Base-by-base conservation (phyloP, 2,113 vertebrate species). In the Epinephelus cyanopodus region DNA sequence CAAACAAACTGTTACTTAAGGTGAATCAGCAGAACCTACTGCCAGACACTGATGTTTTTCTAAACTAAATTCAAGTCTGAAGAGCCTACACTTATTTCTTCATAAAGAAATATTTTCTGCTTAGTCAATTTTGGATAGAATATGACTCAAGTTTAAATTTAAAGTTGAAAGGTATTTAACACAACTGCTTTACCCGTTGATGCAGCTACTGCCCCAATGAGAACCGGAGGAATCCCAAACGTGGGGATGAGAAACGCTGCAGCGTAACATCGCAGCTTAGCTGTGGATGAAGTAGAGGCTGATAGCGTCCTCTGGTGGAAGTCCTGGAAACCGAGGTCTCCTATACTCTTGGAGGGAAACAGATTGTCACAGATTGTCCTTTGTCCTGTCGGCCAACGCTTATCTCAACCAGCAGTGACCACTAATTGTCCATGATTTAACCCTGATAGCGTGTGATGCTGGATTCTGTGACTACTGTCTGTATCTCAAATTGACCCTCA, bases 231-330 rank as follows among this genome's bases (percentile, higher is more conserved):
- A 21, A 96, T 90, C 9, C 94, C 94, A 90, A 96, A 87, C 0
- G 74, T 42, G 58, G 94, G 86, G 48, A 92, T 90, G 13, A 93
- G 76, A 18, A 94, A 7, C 0, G 93, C 94, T 2, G 95, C 94
- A 29, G 92, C 68, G 53, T 85, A 93, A 67, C 95, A 96, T 27
- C 92, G 84, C 25, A 95, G 12, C 84, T 90, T 94, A 5, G 94
- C 95, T 15, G 93, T 89, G 48, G 68, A 53, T 18, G 92, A 71
- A 0, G 93, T 95, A 18, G 95, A 92, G 19, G 90, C 3, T 0
- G 95, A 95, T 12, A 96, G 85, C 8, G 95, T 81, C 73, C 96
- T 94, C 89, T 96, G 95, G 89, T 96, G 95, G 74, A 95, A 95
- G 27, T 90, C 91, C 90, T 96, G 95, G 90, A 94, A 95, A 0